A percentile compares a stretch with the other conserved stretches of the same genome.
Evolutionary conservation across 92 coral and sea anemone species (phyloP).

Genomic region (Palythoa caribaeorum): DNA sequence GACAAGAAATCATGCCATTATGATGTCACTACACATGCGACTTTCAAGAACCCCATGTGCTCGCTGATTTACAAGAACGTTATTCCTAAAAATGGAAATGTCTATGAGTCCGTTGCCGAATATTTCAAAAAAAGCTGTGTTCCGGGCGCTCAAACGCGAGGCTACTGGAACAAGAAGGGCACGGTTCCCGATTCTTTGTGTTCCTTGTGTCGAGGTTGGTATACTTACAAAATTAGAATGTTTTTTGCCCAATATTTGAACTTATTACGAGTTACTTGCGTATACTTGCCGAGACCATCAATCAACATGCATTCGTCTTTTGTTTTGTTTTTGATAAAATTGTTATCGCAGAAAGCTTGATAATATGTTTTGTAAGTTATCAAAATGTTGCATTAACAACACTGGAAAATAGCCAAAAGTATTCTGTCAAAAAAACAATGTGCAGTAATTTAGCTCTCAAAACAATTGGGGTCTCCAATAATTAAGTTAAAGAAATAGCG

Average conservation of each 20-base stretch:
- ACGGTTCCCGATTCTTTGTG: conserved; percentile 69
- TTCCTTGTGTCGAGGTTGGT: conserved; percentile 57
- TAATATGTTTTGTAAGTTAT: background rate
- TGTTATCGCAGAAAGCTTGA: background rate
- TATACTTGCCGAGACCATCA: background rate
- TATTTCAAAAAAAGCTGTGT: conserved; percentile 64
- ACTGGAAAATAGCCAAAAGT: background rate
- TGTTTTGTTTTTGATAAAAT: background rate
- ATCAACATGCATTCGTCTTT: background rate
- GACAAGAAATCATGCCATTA: conserved; percentile 59
- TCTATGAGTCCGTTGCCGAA: conserved; percentile 63
- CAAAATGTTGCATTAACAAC: background rate
- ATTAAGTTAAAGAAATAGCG: too few relatives aligned
- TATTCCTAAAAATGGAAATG: conserved; percentile 48
- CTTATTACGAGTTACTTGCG: background rate
- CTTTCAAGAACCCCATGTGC: conserved; percentile 70
- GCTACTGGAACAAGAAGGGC: conserved; percentile 51
- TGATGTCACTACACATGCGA: conserved; percentile 53
- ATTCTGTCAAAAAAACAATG: background rate
- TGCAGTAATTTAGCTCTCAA: too few relatives aligned
- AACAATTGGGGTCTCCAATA: too few relatives aligned
- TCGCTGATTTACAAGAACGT: conserved; percentile 56
- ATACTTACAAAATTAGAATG: background rate
- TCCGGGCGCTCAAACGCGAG: conserved; percentile 52
- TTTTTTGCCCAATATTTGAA: background rate